These are phyloP conservation scores for Oegoconia quadripuncta DNA, from an alignment of 2,888 invertebrate genomes.

Conservation along the genomic window DNA sequence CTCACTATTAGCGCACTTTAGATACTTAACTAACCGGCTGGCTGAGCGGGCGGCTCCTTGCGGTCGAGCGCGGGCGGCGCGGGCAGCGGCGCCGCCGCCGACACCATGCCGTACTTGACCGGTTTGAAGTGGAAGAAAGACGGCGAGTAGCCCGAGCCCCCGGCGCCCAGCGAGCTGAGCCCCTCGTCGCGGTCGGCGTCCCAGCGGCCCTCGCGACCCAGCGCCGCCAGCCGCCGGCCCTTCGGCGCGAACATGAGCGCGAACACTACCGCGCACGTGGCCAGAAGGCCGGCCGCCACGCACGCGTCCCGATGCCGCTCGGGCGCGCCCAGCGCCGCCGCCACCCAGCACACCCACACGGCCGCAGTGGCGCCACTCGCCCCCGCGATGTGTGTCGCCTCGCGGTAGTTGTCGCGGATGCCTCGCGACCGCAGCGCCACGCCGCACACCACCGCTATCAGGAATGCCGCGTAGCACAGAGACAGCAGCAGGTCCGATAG, in stretches of 20 bases:
- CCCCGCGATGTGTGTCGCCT: slow-evolving; percentile 94
- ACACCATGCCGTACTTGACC: slow-evolving; percentile 86
- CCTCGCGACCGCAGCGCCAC: slow-evolving; percentile 91
- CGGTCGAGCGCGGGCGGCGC: slow-evolving; percentile 67
- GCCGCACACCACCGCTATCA: slow-evolving; percentile 90
- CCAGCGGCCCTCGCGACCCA: slow-evolving; percentile 93
- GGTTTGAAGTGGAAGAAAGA: slow-evolving; percentile 97
- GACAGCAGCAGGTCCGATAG: slow-evolving; percentile 87
- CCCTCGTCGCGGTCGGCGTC: slow-evolving; percentile 90
- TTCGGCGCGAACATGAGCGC: slow-evolving; percentile 96
- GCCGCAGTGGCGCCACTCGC: slow-evolving; percentile 92
- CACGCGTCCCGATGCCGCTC: slow-evolving; percentile 92
- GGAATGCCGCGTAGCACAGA: slow-evolving; percentile 89
- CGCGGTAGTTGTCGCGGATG: slow-evolving; percentile 95
- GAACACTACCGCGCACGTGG: slow-evolving; percentile 91
- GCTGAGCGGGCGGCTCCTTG: slow-evolving; percentile 77
- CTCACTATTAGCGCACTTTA: slow-evolving; percentile 69
- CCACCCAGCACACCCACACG: slow-evolving; percentile 91
- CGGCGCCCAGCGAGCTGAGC: slow-evolving; percentile 87
- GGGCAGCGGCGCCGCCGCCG: slow-evolving; percentile 63
- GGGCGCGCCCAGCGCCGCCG: slow-evolving; percentile 88
- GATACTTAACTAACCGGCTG: slow-evolving; percentile 80
- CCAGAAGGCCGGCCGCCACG: slow-evolving; percentile 92
- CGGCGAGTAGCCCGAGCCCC: slow-evolving; percentile 91
- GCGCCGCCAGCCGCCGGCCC: slow-evolving; percentile 93